A percentile compares a stretch with the other conserved stretches of the same genome.
Conservation (phyloP, 2,797 vertebrate species). For the Selene dorsalis region DNA sequence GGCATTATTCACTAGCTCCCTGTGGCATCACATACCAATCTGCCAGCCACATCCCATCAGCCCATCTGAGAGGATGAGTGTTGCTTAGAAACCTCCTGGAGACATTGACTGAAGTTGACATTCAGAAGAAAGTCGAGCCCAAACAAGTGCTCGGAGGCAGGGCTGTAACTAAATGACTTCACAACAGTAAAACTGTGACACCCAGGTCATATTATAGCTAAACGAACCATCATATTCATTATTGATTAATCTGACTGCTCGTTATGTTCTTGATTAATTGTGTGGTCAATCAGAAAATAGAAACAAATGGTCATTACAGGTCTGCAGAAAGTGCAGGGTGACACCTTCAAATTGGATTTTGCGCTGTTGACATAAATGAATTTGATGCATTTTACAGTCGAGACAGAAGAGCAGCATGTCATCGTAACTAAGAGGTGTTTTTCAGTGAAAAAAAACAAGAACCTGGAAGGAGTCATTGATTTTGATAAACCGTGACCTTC, state of each 20-base stretch:
- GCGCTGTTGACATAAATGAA: background rate
- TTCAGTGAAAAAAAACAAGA: background rate
- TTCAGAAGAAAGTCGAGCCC: background rate
- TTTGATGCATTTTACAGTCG: no score
- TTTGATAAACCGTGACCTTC: conserved; percentile 21
- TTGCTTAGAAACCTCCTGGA: conserved; percentile 4
- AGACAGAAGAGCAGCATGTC: no score
- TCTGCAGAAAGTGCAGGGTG: background rate
- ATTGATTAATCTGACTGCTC: background rate
- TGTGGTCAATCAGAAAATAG: background rate
- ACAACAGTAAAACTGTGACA: background rate
- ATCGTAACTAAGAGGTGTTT: background rate
- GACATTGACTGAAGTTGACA: background rate
- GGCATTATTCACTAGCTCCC: conserved; percentile 5
- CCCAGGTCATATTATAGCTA: background rate
- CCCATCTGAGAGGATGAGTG: conserved; percentile 9
- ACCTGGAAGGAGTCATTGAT: conserved; percentile 7
- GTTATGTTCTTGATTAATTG: background rate
- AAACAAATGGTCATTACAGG: background rate
- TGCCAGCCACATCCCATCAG: conserved; percentile 10
- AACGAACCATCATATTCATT: background rate
- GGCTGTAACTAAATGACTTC: background rate
- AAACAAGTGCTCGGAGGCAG: conserved; percentile 9
- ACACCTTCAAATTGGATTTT: background rate
- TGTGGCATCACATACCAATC: conserved; percentile 9